Base-by-base conservation (phyloP, 2,888 invertebrate species). In the Rotaria macrura region DNA sequence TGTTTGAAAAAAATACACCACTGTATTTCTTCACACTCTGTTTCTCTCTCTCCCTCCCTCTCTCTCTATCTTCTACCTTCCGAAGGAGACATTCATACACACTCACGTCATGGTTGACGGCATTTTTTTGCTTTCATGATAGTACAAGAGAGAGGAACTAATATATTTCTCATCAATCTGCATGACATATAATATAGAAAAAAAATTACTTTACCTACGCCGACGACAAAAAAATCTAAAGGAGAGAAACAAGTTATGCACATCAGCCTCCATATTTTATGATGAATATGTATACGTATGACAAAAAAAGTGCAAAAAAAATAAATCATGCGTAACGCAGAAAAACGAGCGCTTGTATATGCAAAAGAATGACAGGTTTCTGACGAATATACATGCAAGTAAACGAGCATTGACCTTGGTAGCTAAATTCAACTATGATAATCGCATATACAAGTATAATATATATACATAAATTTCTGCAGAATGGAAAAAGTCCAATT, bases 1-100 rank as follows among this genome's bases (percentile, higher is more conserved):
- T 65, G 65, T 65, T 65, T 65, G 65, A 65, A 65, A 65, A 65
- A 65, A 65, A 65, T 65, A 65, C 65, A 34, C 34, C 65, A 65
- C 65, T 65, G 34, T 65, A 65, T 65, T 65, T 65, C 65, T 65
- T 34, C 29, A 20, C 38, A 65, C 65, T 65, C 29, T 65, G 65
- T 34, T 65, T 65, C 34, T 65, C 38, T 65, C 65, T 65, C 65
- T 34, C 57, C 29, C n/a, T 65, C 29, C 34, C 34, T 34, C 5
- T 65, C 65, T 65, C 10, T 34, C 65, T 57, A 29, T 34, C 34
- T 38, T 1, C 65, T 65, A 12, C 10, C 20, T 34, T 29, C 65
- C 14, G 65, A 65, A 65, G 65, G 65, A 65, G 65, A 65, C 65
- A 34, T 65, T 14, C 17, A 14, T 65, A 20, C 29, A 65, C 34